These are phyloP conservation scores for Aplysina aerophoba DNA, from an alignment of 37 sponge, comb jelly and placozoan genomes.

Conservation along the genomic window DNA sequence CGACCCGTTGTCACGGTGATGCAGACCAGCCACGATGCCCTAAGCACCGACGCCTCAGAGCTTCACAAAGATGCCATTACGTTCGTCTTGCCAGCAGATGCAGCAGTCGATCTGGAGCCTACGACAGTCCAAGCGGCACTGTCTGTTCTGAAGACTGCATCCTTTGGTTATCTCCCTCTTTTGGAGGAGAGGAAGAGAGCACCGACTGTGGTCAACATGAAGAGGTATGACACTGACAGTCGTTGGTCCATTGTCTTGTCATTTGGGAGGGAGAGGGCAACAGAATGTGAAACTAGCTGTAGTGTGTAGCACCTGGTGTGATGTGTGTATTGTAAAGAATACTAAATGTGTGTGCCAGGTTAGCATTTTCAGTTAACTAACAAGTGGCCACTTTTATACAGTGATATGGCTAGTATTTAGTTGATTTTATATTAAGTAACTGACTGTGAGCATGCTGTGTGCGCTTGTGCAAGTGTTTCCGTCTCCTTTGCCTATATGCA, in stretches of 20 bases:
- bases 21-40: background rate
- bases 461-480: background rate
- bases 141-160: background rate
- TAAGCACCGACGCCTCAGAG: no score
- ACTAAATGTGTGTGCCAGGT: no score
- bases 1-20: background rate
- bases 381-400: no score
- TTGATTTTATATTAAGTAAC: background rate
- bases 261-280: no score
- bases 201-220: background rate
- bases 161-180: background rate
- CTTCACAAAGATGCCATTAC: background rate
- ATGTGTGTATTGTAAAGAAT: no score
- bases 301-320: no score
- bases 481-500: background rate
- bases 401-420: background rate
- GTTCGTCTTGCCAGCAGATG: background rate
- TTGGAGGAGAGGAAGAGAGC: background rate
- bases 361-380: no score
- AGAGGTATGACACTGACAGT: background rate
- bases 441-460: background rate
- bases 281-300: no score
- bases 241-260: no score
- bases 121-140: background rate
- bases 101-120: background rate